These are phyloP conservation scores for Octodon degus DNA, from an alignment of 2,113 vertebrate species.

Conservation along the genomic window DNA sequence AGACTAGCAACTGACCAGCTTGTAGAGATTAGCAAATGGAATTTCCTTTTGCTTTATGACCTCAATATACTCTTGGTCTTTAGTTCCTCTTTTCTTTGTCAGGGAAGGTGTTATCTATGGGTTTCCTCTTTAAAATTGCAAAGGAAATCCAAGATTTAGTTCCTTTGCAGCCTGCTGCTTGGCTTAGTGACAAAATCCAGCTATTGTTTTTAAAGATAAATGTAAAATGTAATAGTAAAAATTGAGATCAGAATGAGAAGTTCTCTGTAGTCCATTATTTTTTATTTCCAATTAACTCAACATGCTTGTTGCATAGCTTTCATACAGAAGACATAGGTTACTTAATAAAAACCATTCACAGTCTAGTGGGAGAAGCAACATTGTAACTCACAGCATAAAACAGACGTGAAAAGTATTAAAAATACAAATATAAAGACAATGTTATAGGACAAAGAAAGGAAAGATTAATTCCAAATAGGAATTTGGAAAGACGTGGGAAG, in stretches of 20 bases:
- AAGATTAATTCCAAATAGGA: constrained; percentile 2
- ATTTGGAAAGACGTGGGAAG: constrained; percentile 16
- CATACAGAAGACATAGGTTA: background rate
- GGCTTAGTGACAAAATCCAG: constrained; percentile 60
- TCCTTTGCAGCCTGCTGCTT: constrained; percentile 58
- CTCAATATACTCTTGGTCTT: background rate
- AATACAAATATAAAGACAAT: background rate
- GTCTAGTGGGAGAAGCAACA: background rate
- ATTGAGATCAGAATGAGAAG: background rate
- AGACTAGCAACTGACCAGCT: background rate
- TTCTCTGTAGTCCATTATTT: background rate
- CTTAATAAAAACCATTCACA: background rate
- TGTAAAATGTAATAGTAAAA: constrained; percentile 20
- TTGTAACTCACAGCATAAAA: background rate
- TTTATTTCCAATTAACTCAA: constrained; percentile 28
- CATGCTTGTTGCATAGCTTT: background rate
- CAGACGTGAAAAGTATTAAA: background rate
- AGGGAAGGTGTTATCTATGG: constrained; percentile 45
- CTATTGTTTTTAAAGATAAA: constrained; percentile 69
- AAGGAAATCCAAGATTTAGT: constrained; percentile 65
- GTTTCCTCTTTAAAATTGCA: constrained; percentile 60
- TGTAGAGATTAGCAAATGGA: background rate
- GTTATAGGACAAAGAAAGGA: background rate
- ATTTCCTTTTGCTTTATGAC: constrained; percentile 57
- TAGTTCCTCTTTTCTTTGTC: constrained; percentile 62